Percentiles rank a stretch among this genome's conserved stretches.
phyloP scores from a whole-genome alignment of 2,113 vertebrate species.

The Petromus typicus region DNA sequence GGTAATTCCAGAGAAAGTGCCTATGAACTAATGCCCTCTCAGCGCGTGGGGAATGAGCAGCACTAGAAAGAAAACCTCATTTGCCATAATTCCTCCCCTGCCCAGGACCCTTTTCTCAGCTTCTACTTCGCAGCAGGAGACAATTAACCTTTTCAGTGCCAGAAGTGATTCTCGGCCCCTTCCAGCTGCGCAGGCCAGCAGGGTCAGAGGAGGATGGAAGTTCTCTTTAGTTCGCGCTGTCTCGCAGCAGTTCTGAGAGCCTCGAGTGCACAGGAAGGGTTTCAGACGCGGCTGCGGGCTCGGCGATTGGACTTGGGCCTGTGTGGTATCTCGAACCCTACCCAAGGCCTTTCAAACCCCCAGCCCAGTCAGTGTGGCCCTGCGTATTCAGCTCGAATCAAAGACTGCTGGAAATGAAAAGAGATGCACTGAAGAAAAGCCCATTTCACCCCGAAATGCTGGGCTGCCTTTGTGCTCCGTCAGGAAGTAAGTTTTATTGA shows the following conservation, averaged over 20 bases:
- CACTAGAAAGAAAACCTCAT: conserved; percentile 90
- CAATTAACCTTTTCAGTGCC: conserved; percentile 91
- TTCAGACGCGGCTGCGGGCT: conserved; percentile 38
- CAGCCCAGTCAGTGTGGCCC: conserved; percentile 9
- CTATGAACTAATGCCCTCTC: conserved; percentile 91
- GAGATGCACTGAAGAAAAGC: conserved; percentile 26
- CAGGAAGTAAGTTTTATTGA: conserved; percentile 60
- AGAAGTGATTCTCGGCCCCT: conserved; percentile 83
- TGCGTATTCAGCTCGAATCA: conserved; percentile 42
- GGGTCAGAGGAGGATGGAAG: conserved; percentile 87
- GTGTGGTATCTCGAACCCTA: conserved; percentile 49
- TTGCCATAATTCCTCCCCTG: conserved; percentile 89
- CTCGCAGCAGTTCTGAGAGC: conserved; percentile 82
- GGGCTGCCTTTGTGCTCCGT: conserved; percentile 52
- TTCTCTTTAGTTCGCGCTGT: conserved; percentile 85
- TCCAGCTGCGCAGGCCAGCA: conserved; percentile 88
- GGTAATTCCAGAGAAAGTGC: conserved; percentile 92
- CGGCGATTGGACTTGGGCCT: neutral
- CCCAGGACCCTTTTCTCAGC: conserved; percentile 87
- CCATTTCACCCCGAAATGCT: conserved; percentile 42
- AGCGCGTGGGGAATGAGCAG: conserved; percentile 87
- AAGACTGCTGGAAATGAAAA: conserved; percentile 62
- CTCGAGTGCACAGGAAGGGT: conserved; percentile 47
- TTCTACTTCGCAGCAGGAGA: conserved; percentile 87
- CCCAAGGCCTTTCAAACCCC: conserved; percentile 61